Conservation (phyloP, 2,888 invertebrate species). For the Lordiphosa andalusiaca region DNA sequence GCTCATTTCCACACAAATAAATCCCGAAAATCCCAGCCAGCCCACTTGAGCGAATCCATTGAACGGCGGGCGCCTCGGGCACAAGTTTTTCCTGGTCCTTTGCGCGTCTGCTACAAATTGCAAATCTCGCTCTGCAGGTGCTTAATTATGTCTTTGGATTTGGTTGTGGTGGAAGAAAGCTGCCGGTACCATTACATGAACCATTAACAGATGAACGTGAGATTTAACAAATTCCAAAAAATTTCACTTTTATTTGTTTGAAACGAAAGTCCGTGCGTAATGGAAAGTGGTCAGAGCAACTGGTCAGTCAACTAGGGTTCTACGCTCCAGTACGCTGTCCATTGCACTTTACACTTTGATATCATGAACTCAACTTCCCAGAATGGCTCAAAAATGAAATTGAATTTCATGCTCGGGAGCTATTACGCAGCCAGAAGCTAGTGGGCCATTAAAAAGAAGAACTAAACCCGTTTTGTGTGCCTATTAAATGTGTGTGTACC, state of each 20-base stretch:
- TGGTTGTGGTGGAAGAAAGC: too few relatives aligned
- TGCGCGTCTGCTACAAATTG: constrained; percentile 33
- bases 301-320: constrained; percentile 18
- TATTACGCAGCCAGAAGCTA: constrained; percentile 54
- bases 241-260: constrained; percentile 66
- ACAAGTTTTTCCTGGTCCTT: constrained; percentile 11
- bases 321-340: constrained; percentile 17
- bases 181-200: constrained; percentile 10
- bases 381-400: constrained; percentile 53
- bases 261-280: constrained; percentile 36
- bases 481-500: constrained; percentile 51
- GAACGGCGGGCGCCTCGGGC: constrained; percentile 36
- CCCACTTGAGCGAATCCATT: constrained; percentile 50
- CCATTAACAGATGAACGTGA: constrained; percentile 73
- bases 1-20: constrained; percentile 75
- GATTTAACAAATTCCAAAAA: constrained; percentile 46
- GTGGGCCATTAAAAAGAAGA: constrained; percentile 42
- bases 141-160: constrained; percentile 26
- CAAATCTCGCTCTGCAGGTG: constrained; percentile 77
- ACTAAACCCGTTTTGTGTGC: constrained; percentile 56
- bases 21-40: constrained; percentile 54
- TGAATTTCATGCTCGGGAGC: constrained; percentile 61
- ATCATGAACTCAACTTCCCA: constrained; percentile 43
- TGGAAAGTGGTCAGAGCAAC: constrained; percentile 19
- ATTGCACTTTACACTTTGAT: constrained; percentile 49